Evolutionary conservation across 2,797 vertebrate genomes (phyloP).

Genomic region (Bothrops alternatus): DNA sequence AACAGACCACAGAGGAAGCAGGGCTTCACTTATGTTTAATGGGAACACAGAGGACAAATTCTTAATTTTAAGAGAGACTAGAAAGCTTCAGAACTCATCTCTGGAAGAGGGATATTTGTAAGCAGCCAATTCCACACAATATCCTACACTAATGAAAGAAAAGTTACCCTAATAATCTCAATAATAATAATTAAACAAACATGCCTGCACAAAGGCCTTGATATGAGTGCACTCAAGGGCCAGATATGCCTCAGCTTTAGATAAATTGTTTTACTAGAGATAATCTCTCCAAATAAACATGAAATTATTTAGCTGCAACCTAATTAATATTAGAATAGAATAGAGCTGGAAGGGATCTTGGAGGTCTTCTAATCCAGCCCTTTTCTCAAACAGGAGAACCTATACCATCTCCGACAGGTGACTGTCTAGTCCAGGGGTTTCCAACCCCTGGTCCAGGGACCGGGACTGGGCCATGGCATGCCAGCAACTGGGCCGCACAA

Average conservation of each 20-base stretch:
- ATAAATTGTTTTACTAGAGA: constrained; percentile 60
- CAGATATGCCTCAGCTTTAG: constrained; percentile 25
- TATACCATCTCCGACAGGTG: too few relatives aligned
- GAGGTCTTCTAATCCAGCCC: too few relatives aligned
- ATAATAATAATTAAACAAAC: background rate
- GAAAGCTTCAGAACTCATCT: constrained; percentile 65
- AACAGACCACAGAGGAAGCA: constrained; percentile 49
- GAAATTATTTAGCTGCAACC: constrained; percentile 50
- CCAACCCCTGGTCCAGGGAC: too few relatives aligned
- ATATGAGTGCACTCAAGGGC: constrained; percentile 38
- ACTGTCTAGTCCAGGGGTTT: too few relatives aligned
- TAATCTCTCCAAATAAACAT: constrained; percentile 52
- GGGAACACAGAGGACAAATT: constrained; percentile 49
- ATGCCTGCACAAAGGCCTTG: constrained; percentile 28
- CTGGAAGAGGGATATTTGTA: constrained; percentile 50
- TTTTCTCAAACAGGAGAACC: too few relatives aligned
- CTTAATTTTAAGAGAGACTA: constrained; percentile 57
- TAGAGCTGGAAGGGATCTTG: too few relatives aligned
- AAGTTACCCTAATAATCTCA: constrained; percentile 53
- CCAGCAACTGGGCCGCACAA: too few relatives aligned
- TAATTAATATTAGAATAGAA: constrained; percentile 44
- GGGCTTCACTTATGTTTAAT: constrained; percentile 60
- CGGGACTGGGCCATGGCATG: too few relatives aligned
- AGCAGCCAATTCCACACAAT: constrained; percentile 65
- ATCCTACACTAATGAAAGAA: constrained; percentile 61